Base-by-base conservation (phyloP, 2,888 invertebrate species). In the Magallana nippona region DNA sequence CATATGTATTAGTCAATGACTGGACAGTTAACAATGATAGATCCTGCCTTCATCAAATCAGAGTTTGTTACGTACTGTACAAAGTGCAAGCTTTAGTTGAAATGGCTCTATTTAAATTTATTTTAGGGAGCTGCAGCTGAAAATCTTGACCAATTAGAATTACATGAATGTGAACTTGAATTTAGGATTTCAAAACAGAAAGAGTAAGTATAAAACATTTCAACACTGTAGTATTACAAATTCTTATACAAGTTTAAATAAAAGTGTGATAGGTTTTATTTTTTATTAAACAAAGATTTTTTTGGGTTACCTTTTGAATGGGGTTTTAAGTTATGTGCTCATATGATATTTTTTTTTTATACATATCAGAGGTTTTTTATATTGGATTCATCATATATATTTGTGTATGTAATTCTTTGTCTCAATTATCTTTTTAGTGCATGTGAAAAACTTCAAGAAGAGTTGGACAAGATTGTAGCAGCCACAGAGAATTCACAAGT, bases 141-240 rank as follows among this genome's bases (percentile, higher is more conserved):
- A 71, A 32, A 71, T 71, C 71, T 71, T 22, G 71, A 71, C 32
- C 19, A 71, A 15, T 71, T 71, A 27, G 71, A 71, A 32, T 27
- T 71, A 32, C 27, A 71, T 71, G 71, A 32, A 27, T 71, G 71
- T 71, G 71, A 71, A 71, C 22, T 71, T 22, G 71, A 71, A 71
- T 71, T 71, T 71, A 71, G 27, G 32, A 71, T 71, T 71, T 71
- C 71, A 32, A 71, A 71, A 71, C 71, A 27, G 27, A 71, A 71
- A 15, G 27, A 71, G 71, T 71, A 71, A 27, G 71, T 71, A 71
- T 27, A 2, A 13, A 3, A 32, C 32, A 11, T 19, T 62, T 71
- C 27, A 60, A 8, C 10, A 19, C 60, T 17, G 19, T 60, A 19
- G n/a, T 60, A 60, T 60, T 60, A 8, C 44, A 60, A 60, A 10